Conservation (phyloP, 2,888 invertebrate genomes). For the Harpagoxenus sublaevis region DNA sequence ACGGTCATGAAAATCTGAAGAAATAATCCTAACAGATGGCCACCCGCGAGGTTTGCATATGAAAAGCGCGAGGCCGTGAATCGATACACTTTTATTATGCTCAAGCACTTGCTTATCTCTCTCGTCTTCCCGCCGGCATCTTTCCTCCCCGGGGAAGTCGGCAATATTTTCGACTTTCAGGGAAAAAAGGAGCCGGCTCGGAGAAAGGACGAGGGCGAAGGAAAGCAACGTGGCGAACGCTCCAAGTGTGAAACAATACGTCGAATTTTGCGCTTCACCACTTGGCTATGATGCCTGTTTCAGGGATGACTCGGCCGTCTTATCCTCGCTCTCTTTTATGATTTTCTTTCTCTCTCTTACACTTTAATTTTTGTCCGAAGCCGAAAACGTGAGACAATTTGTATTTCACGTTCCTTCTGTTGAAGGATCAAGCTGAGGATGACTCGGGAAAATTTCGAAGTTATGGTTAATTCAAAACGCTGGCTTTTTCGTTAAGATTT, state of each 20-base stretch:
- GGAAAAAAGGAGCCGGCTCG: slow-evolving; percentile 22
- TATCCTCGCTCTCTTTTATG: slow-evolving; percentile 10
- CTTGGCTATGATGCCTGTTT: slow-evolving; percentile 51
- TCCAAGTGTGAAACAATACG: slow-evolving; percentile 81
- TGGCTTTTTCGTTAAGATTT: not conserved
- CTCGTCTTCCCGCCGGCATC: slow-evolving; percentile 57
- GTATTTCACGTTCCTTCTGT: slow-evolving; percentile 15
- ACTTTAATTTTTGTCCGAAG: slow-evolving; percentile 60
- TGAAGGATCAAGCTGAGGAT: slow-evolving; percentile 51
- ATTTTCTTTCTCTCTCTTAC: slow-evolving; percentile 10
- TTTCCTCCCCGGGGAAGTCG: slow-evolving; percentile 79
- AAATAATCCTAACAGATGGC: slow-evolving; percentile 86
- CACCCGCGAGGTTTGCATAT: slow-evolving; percentile 85
- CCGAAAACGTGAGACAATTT: slow-evolving; percentile 36
- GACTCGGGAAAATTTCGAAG: slow-evolving; percentile 57
- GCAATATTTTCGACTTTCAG: slow-evolving; percentile 85
- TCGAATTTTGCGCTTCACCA: slow-evolving; percentile 76
- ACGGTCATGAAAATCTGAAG: slow-evolving; percentile 74
- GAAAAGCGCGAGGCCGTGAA: slow-evolving; percentile 82
- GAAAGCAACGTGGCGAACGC: slow-evolving; percentile 59
- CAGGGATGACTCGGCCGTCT: slow-evolving; percentile 55
- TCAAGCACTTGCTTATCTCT: slow-evolving; percentile 83
- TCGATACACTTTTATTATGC: slow-evolving; percentile 86
- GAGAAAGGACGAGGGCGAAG: slow-evolving; percentile 26
- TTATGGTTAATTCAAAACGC: not conserved